These are phyloP conservation scores for Acropora tenuis DNA, from an alignment of 64 coral and sea anemone species.

Conservation along the genomic window DNA sequence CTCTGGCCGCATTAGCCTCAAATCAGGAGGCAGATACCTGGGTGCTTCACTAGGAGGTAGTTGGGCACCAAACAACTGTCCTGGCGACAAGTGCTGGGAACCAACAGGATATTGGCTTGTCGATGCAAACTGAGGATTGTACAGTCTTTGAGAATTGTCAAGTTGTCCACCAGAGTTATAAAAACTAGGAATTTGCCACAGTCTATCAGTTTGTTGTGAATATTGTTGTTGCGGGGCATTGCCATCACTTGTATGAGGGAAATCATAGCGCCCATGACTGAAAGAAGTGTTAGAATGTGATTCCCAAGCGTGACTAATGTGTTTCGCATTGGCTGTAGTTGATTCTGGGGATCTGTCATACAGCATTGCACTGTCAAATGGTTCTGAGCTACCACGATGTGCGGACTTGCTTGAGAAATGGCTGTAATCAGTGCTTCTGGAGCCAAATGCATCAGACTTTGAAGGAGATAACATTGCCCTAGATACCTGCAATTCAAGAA, in stretches of 20 bases:
- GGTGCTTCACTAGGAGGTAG: not conserved
- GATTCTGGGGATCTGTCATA: conserved; percentile 7
- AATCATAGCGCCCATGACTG: not conserved
- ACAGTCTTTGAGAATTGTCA: not conserved
- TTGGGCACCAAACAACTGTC: conserved; percentile 1
- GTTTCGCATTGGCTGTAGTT: not conserved
- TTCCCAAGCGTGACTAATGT: not conserved
- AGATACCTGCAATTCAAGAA: not conserved
- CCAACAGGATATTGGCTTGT: not conserved
- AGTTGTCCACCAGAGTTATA: conserved; percentile 19
- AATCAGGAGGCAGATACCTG: not conserved
- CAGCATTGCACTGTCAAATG: not conserved
- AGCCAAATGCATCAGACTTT: not conserved
- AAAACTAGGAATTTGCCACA: conserved; percentile 4
- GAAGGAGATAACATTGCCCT: not conserved
- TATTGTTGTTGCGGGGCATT: not conserved
- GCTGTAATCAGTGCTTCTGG: not conserved
- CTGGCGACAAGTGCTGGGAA: conserved; percentile 4
- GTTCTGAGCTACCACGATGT: not conserved
- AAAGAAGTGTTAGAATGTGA: not conserved
- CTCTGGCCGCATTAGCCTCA: not conserved
- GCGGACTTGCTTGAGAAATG: not conserved
- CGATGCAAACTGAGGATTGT: conserved; percentile 24
- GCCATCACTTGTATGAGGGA: not conserved
- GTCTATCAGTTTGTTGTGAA: not conserved